Evolutionary conservation across 1,140 invertebrate species (phyloP), one percentile per base, ranked within the genome.

Genomic region (Saccostrea cuccullata): DNA sequence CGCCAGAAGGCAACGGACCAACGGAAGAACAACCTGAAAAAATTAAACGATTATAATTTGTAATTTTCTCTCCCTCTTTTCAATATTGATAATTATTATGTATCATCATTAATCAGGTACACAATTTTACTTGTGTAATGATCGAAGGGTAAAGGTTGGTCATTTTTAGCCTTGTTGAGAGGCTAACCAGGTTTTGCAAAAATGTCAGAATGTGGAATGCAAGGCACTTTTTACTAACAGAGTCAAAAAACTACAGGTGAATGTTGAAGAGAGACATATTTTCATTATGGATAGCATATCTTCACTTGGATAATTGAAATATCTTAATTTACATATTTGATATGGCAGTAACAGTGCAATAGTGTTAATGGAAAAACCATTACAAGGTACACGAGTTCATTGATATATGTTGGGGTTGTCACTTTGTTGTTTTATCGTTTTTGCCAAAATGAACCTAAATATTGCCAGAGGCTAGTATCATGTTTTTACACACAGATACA

Each of bases 381-480:
- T 77, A 77, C 70, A 77, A 36, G 70, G 70, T 77, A 77, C 4
- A 77, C 26, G 15, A 36, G 23, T 77, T 13, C 8, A 77, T 36
- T 30, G 23, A 11, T 73, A 11, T 73, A 30, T 12, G 26, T 17
- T 36, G 70, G 5, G 17, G n/a, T 4, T 77, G 70, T 77, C 70
- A 77, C 60, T 67, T 67, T 23, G 60, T 67, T 67, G 60, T 67
- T 67, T 67, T 67, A 67, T 30, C 70, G 70, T 36, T 26, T 30
- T 77, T 77, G 17, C 70, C 30, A 40, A 77, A 36, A 26, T 77
- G 30, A 77, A 77, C 23, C 70, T 15, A 30, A 67, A 77, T 77
- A 77, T 77, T 30, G 70, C 70, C 70, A 6, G 23, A 77, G 30
- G 70, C 70, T 26, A 30, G 23, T 30, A 77, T 77, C 70, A 77